These are phyloP conservation scores for Ailuropoda melanoleuca DNA, from an alignment of 2,113 vertebrate genomes.

Conservation along the genomic window DNA sequence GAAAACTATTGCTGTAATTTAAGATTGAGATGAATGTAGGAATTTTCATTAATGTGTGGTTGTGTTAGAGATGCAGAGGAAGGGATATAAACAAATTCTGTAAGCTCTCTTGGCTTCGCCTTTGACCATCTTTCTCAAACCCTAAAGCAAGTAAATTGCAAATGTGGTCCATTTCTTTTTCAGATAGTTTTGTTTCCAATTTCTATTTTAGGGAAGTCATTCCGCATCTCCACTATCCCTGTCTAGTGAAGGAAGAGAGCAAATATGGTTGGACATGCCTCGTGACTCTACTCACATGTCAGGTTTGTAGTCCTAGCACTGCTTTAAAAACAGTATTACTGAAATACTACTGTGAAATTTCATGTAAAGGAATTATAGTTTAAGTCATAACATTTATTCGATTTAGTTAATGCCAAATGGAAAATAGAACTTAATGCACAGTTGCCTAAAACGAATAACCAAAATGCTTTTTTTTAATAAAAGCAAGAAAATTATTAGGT, in stretches of 20 bases:
- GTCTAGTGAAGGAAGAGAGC: conserved; percentile 71
- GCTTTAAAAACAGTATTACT: neutral
- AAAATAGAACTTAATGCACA: conserved; percentile 10
- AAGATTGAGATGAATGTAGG: neutral
- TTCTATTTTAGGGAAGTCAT: conserved; percentile 75
- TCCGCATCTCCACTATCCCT: conserved; percentile 49
- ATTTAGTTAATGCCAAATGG: neutral
- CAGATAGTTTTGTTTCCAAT: neutral
- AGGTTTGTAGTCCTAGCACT: conserved; percentile 74
- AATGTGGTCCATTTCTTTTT: no score
- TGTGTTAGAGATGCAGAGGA: neutral
- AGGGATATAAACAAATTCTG: neutral
- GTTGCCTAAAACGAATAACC: neutral
- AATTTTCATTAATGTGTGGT: neutral
- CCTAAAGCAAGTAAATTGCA: no score
- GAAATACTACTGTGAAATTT: neutral
- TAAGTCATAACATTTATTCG: neutral
- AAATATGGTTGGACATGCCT: conserved; percentile 20
- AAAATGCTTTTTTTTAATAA: neutral
- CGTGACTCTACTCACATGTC: conserved; percentile 59
- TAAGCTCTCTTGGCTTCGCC: no score
- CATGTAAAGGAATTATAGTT: neutral
- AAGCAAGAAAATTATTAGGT: neutral
- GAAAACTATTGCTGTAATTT: neutral
- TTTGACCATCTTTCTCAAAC: no score